These are phyloP conservation scores for Trissolcus basalis DNA, from an alignment of 1,140 invertebrate genomes.

Conservation along the genomic window DNA sequence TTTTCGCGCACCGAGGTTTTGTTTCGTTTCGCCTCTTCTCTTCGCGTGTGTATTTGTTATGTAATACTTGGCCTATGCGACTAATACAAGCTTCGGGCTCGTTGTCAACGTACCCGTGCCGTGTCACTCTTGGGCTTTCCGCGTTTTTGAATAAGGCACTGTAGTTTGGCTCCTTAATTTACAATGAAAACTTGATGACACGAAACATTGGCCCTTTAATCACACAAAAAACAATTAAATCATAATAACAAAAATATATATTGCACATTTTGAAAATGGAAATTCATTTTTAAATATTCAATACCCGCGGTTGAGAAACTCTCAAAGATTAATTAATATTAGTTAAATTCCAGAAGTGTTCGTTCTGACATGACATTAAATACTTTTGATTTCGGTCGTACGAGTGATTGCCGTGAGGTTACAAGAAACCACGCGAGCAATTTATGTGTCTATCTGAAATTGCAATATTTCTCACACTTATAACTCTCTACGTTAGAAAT, in stretches of 20 bases:
- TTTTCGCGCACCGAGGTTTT: constrained; percentile 24
- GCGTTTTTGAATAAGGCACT: constrained; percentile 27
- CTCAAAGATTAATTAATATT: no score
- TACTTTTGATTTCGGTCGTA: constrained; percentile 46
- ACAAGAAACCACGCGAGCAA: constrained; percentile 44
- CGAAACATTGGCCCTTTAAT: constrained; percentile 25
- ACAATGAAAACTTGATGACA: constrained; percentile 19
- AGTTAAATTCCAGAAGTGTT: constrained; percentile 46
- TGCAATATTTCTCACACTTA: constrained; percentile 57
- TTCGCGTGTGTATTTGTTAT: constrained; percentile 30
- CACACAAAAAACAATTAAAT: no score
- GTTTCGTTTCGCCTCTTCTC: constrained; percentile 20
- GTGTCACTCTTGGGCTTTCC: constrained; percentile 36
- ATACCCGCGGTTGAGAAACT: no score
- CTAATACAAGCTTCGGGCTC: constrained; percentile 45
- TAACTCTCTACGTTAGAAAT: constrained; percentile 58
- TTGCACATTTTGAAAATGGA: no score
- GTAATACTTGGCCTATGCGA: constrained; percentile 46
- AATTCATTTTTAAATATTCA: no score
- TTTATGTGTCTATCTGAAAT: constrained; percentile 56
- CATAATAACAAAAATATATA: no score
- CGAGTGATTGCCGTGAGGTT: constrained; percentile 53
- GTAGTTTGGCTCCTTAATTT: constrained; percentile 15
- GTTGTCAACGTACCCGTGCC: constrained; percentile 31
- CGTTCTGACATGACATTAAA: constrained; percentile 45